A percentile compares a stretch with the other conserved stretches of the same genome.
These are phyloP conservation scores for Anarsia innoxiella DNA, from an alignment of 2,888 invertebrate species.

Conservation along the genomic window DNA sequence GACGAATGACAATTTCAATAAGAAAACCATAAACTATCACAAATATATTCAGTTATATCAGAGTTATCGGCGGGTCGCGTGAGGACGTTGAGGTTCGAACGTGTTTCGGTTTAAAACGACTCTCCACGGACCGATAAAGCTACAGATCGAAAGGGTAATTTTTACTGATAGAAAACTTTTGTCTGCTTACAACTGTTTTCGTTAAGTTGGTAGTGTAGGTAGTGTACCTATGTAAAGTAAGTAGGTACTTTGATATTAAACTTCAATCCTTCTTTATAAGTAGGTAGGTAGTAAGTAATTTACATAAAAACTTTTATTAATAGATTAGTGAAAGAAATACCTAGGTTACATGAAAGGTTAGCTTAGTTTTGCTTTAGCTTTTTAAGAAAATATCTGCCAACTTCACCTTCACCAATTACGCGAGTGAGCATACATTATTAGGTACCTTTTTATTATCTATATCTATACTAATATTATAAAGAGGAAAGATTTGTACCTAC, in stretches of 20 bases:
- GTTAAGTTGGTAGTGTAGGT: not conserved
- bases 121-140: constrained; percentile 21
- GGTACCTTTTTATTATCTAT: too few relatives aligned
- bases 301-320: not conserved
- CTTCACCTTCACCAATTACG: too few relatives aligned
- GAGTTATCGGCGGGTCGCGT: not conserved
- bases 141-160: constrained; percentile 21
- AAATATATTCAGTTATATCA: constrained; percentile 2
- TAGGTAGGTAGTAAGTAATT: not conserved
- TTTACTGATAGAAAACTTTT: constrained; percentile 10
- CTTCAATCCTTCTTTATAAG: not conserved
- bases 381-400: too few relatives aligned
- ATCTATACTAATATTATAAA: too few relatives aligned
- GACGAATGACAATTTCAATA: too few relatives aligned
- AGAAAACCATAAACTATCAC: too few relatives aligned
- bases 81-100: constrained; percentile 13
- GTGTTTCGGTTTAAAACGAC: constrained; percentile 25
- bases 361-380: too few relatives aligned
- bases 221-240: not conserved
- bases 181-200: too few relatives aligned
- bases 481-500: too few relatives aligned
- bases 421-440: too few relatives aligned
- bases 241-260: not conserved
- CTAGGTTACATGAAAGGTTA: too few relatives aligned
- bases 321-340: too few relatives aligned